Base-by-base conservation (phyloP, 2,113 vertebrate species). In the Hypocryptadius cinnamomeus region DNA sequence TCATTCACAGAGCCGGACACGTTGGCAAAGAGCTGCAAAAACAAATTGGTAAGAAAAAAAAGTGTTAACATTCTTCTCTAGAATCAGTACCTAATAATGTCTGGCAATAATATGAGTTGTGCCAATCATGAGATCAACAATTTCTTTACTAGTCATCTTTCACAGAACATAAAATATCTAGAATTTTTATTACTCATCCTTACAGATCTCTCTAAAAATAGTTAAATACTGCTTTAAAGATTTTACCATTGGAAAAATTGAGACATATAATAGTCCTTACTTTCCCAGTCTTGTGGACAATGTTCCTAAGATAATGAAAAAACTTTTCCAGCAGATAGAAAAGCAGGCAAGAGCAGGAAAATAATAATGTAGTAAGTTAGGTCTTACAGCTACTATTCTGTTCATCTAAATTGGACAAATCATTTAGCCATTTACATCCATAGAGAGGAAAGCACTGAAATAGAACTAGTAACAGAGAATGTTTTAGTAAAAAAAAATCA, bases 21-120 rank as follows among this genome's bases (percentile, higher is more conserved):
- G 5, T 97, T 98, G 76, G 92, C 15, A 78, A 97, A 97, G 10
- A 83, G 8, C 98, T 98, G 96, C 19, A 94, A 96, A 54, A 92
- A 93, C 33, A 95, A 73, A 69, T 30, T 1, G 4, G 28, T 35
- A 51, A 70, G 22, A 48, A 64, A 74, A 74, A 85, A 42, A 76
- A 18, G 1, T 7, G 37, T 97, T 77, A 95, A 48, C 30, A 60
- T 57, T 50, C 21, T 68, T 65, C 33, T 87, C 27, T 47, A 45
- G 30, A 85, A 74, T 40, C 45, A 45, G 39, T 44, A 79, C 5
- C 9, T 80, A 76, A 54, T 27, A 78, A 65, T 22, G 3, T 35
- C 30, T 45, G 20, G n/a, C 31, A 82, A 60, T 37, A 54, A 42
- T 25, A 82, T 3, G 4, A 80, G 24, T 31, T 78, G 22, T 56